Percentiles rank a stretch among this genome's conserved stretches.
phyloP scores from a whole-genome alignment of 2,113 vertebrate genomes.

The Apodemus speciosus region DNA sequence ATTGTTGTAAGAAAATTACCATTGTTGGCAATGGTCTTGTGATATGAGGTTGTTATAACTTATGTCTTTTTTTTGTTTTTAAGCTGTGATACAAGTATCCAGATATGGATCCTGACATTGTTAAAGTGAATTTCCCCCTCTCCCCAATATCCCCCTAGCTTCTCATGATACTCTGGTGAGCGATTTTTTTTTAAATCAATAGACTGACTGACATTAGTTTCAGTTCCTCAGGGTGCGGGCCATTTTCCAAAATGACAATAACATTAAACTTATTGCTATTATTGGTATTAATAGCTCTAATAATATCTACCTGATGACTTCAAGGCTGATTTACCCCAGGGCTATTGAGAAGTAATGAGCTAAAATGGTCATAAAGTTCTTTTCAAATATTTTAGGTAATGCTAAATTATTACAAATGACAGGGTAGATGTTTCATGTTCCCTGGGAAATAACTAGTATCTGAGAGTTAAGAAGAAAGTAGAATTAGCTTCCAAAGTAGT shows the following conservation, averaged over 20 bases:
- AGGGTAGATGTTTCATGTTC: not conserved
- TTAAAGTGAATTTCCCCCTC: not conserved
- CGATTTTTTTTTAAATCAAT: not conserved
- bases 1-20: not conserved
- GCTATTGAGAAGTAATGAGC: conserved; percentile 45
- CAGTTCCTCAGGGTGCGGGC: not conserved
- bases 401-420: conserved; percentile 38
- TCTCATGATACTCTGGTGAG: not conserved
- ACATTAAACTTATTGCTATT: conserved; percentile 34
- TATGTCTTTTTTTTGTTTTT: not conserved
- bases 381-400: conserved; percentile 38
- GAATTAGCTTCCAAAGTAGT: not conserved
- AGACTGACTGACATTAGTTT: not conserved
- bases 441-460: not conserved
- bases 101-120: not conserved
- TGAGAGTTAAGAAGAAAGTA: not conserved
- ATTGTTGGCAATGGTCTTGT: not conserved
- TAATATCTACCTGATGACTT: conserved; percentile 47
- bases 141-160: not conserved
- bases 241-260: conserved; percentile 60
- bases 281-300: conserved; percentile 70
- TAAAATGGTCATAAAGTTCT: conserved; percentile 43
- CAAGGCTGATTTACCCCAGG: not conserved
- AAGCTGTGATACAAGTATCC: not conserved
- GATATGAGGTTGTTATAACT: not conserved